These are phyloP conservation scores for Ianthella basta DNA, from an alignment of 37 sponge, comb jelly and placozoan species.

Conservation along the genomic window DNA sequence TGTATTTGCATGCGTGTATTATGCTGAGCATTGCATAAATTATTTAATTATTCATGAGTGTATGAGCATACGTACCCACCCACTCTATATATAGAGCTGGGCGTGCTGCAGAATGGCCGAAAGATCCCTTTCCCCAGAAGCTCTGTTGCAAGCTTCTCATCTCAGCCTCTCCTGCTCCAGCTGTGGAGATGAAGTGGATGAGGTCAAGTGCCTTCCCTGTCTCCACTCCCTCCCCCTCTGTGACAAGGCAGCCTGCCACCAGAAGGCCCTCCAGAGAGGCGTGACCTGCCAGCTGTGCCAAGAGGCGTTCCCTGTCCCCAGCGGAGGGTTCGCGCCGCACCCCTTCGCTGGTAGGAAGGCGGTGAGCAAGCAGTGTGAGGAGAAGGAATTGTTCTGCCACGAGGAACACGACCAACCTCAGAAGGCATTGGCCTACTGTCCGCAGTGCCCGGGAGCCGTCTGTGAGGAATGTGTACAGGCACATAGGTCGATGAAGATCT, in stretches of 20 bases:
- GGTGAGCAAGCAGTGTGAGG: background rate
- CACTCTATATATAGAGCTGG: too few species aligned
- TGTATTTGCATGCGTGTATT: too few species aligned
- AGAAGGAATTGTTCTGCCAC: background rate
- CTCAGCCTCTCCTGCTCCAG: background rate
- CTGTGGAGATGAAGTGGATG: conserved; percentile 15
- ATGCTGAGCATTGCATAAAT: too few species aligned
- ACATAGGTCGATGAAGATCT: background rate
- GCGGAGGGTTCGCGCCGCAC: background rate
- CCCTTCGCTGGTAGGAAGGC: conserved; percentile 11
- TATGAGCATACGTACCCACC: too few species aligned
- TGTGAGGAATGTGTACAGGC: background rate
- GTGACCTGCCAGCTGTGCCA: conserved; percentile 5
- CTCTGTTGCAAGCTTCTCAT: background rate
- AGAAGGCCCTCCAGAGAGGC: too few species aligned
- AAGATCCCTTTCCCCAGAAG: too few species aligned
- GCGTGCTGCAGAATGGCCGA: too few species aligned
- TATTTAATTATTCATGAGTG: too few species aligned
- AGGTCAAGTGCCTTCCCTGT: conserved; percentile 11
- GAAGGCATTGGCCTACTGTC: conserved; percentile 1
- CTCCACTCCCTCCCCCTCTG: conserved; percentile 24
- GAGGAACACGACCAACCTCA: background rate
- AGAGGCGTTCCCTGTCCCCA: background rate
- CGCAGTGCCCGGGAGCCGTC: background rate
- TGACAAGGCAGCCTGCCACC: background rate